Percentiles rank a stretch among this genome's conserved stretches.
phyloP scores from a whole-genome alignment of 1,140 invertebrate genomes.

The Bacillus rossius region DNA sequence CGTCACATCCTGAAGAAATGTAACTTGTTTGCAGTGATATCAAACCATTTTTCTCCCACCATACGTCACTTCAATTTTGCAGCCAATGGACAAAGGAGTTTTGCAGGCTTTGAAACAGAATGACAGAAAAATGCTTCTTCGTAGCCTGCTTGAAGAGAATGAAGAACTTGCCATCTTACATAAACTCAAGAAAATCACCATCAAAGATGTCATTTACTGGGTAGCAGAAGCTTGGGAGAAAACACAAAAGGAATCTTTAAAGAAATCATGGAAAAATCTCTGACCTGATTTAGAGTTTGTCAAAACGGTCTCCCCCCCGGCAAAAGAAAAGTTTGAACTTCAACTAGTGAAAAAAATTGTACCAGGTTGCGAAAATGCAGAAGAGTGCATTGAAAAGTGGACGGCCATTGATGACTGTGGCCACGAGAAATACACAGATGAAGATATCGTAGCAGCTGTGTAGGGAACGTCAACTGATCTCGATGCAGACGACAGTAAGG shows the following conservation, averaged over 20 bases:
- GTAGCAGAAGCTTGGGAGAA: slow-evolving; percentile 31
- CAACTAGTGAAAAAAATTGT: slow-evolving; percentile 1
- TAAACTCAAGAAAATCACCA: slow-evolving; percentile 25
- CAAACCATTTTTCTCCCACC: slow-evolving; percentile 39
- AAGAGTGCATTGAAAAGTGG: neutral
- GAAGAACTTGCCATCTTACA: neutral
- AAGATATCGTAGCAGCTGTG: neutral
- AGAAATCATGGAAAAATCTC: slow-evolving; percentile 32
- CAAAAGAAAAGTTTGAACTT: neutral
- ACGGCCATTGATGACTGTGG: neutral
- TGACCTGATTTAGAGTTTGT: neutral
- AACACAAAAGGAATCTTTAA: slow-evolving; percentile 25
- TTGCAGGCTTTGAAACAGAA: slow-evolving; percentile 12
- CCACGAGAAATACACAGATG: neutral
- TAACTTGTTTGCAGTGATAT: slow-evolving; percentile 19
- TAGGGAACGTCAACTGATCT: neutral
- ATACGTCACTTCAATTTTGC: slow-evolving; percentile 38
- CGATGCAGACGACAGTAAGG: slow-evolving; percentile 2
- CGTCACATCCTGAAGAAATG: slow-evolving; percentile 11
- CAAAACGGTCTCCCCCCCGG: neutral
- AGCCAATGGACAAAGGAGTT: slow-evolving; percentile 37
- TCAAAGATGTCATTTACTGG: slow-evolving; percentile 31
- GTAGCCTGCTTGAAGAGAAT: slow-evolving; percentile 1
- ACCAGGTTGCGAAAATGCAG: neutral
- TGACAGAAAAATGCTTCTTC: slow-evolving; percentile 9